Evolutionary conservation across 2,113 vertebrate genomes (phyloP).

Genomic region (Triplophysa dalaica): DNA sequence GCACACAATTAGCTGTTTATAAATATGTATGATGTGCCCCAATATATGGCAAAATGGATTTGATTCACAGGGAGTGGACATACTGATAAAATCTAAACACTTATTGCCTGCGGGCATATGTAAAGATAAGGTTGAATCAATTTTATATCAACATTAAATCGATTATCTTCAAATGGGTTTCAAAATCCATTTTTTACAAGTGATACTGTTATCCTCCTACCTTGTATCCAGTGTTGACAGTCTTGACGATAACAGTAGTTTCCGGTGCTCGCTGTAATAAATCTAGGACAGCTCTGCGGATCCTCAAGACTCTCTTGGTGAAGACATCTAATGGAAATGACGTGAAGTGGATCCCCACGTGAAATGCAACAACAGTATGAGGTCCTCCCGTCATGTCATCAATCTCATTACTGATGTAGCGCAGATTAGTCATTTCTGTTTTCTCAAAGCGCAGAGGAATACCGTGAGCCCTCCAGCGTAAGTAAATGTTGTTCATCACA

Average conservation of each 20-base stretch:
- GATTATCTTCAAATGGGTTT: too few species aligned
- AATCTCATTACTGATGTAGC: slow-evolving; percentile 53
- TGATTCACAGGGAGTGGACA: too few species aligned
- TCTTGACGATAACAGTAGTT: slow-evolving; percentile 57
- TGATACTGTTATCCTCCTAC: background rate
- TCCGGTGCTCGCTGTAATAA: slow-evolving; percentile 49
- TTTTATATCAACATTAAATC: too few species aligned
- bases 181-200: too few species aligned
- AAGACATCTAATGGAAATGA: slow-evolving; percentile 51
- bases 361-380: slow-evolving; percentile 50
- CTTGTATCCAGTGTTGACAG: slow-evolving; percentile 60
- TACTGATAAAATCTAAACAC: too few species aligned
- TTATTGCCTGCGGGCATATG: too few species aligned
- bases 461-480: slow-evolving; percentile 56
- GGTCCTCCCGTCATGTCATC: slow-evolving; percentile 50
- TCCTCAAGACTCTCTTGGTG: slow-evolving; percentile 34
- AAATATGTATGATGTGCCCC: too few species aligned
- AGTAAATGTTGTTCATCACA: slow-evolving; percentile 20
- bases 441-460: slow-evolving; percentile 33
- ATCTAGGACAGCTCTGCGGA: slow-evolving; percentile 41
- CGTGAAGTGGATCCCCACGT: slow-evolving; percentile 60
- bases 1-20: too few species aligned
- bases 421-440: slow-evolving; percentile 32
- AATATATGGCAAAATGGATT: too few species aligned
- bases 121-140: too few species aligned